Evolutionary conservation across 2,797 vertebrate genomes (phyloP), one percentile per base, ranked within the genome.

Genomic region (Danio kyathit): DNA sequence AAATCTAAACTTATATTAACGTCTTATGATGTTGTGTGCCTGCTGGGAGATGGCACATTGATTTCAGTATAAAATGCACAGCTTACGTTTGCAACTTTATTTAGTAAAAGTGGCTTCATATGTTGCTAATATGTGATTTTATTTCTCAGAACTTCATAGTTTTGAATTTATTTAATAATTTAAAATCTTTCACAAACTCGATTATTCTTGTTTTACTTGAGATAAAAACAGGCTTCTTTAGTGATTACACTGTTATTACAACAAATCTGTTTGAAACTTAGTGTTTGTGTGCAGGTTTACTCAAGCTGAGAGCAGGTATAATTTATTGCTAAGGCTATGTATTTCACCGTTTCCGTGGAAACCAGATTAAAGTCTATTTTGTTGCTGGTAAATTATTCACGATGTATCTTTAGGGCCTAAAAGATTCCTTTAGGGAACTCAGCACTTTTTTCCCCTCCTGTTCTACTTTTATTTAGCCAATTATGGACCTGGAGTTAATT

Each of bases 301-400:
- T 73, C 86, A 83, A 74, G 64, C 89, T 88, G 86, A 83, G 87
- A 83, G 88, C 85, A 77, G 80, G 59, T 84, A 86, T 86, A 76
- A 76, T 87, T 77, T 87, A 79, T 81, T 85, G 82, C 83, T 87
- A 85, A 38, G 57, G 77, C 51, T 17, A 7, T 83, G 82, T 70
- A 74, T 81, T 79, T 81, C 81, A 59, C 82, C 67, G 91, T 93
- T 92, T 89, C 90, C 90, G 87, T 90, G 88, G 91, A 88, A 93
- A 94, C 87, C 0, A 84, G 57, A 82, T 86, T 87, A 83, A 89
- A 88, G 74, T 75, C 19, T 71, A 21, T 85, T 74, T 76, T 84
- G 76, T 73, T 83, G 12, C 75, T 76, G 83, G 83, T 93, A 80
- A 92, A 91, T 94, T 90, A 93, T 94, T 93, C 87, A 91, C 74